Evolutionary conservation across 2,797 vertebrate species (phyloP), one percentile per base, ranked within the genome.

Genomic region (Menidia menidia): DNA sequence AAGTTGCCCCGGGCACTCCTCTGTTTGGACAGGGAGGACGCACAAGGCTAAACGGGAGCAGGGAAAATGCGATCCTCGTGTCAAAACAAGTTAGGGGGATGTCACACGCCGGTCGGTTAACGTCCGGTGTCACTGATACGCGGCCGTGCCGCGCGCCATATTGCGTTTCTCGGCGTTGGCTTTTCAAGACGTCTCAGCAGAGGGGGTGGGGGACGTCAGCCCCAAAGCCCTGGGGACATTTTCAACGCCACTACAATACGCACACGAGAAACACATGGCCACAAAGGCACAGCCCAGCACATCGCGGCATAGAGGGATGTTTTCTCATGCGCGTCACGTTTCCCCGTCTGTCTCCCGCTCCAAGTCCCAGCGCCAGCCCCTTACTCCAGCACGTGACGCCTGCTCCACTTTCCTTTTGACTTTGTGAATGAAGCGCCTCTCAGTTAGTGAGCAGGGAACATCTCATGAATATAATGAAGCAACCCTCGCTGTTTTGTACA

Each of bases 391-490:
- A 57, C 59, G 68, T 84, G 10, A 81, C 86, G 77, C 74, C 66
- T 84, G 68, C 81, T 63, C 73, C 63, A 11, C 51, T 74, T 76
- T 86, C 72, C 69, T 58, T 84, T 81, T 87, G 69, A 69, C 76
- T 91, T 87, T 91, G 87, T 92, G 89, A 92, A 92, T 91, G 88
- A 84, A 88, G 58, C 15, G 50, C 45, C 1, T n/a, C 68, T 71
- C 48, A 43, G 74, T 83, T 71, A 64, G 68, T 80, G 75, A 85
- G 75, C 80, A 71, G 85, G 25, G 69, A 84, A 73, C 81, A 45
- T 25, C 44, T 69, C 68, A 81, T 92, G 83, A 92, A 90, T 93
- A 88, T 92, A 88, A 92, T 90, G 80, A 78, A 90, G 19, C 54
- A 39, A 9, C n/a, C 50, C 64, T 77, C 50, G 71, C 51, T 73